Percentiles rank a stretch among this genome's conserved stretches.
These are phyloP conservation scores for Ommatoiulus sabulosus DNA, from an alignment of 2,888 invertebrate genomes.

Conservation along the genomic window DNA sequence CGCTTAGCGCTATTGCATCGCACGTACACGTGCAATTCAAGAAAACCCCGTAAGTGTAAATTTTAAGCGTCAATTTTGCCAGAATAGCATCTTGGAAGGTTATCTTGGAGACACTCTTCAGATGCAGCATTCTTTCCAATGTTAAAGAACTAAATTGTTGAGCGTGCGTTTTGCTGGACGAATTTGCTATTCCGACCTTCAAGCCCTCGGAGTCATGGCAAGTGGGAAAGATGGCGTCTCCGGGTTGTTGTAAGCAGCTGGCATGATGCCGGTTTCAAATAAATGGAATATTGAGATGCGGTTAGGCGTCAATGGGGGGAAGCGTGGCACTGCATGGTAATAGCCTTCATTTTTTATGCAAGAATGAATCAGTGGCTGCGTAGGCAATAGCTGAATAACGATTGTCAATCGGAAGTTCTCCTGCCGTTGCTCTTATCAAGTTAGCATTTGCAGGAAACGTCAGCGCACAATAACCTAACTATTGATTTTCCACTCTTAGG, in stretches of 20 bases:
- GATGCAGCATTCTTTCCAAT: too few species aligned
- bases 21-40: too few species aligned
- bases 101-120: too few species aligned
- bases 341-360: slow-evolving; percentile 45
- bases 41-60: too few species aligned
- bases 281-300: slow-evolving; percentile 41
- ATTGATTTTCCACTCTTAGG: slow-evolving; percentile 47
- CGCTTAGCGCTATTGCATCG: too few species aligned
- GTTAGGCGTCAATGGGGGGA: slow-evolving; percentile 36
- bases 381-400: slow-evolving; percentile 47
- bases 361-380: slow-evolving; percentile 45
- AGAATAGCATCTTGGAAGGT: too few species aligned
- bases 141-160: too few species aligned
- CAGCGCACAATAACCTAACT: not conserved
- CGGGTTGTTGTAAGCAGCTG: not conserved
- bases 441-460: slow-evolving; percentile 48
- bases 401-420: slow-evolving; percentile 47
- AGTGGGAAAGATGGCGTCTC: not conserved
- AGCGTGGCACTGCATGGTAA: slow-evolving; percentile 42
- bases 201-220: not conserved
- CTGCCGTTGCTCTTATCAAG: slow-evolving; percentile 44
- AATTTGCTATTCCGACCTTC: not conserved
- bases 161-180: not conserved
- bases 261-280: not conserved
- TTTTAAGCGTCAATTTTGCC: too few species aligned